Evolutionary conservation across 2,113 vertebrate genomes (phyloP), one percentile per base, ranked within the genome.

Genomic region (Gnathonemus echidnorhynchus): DNA sequence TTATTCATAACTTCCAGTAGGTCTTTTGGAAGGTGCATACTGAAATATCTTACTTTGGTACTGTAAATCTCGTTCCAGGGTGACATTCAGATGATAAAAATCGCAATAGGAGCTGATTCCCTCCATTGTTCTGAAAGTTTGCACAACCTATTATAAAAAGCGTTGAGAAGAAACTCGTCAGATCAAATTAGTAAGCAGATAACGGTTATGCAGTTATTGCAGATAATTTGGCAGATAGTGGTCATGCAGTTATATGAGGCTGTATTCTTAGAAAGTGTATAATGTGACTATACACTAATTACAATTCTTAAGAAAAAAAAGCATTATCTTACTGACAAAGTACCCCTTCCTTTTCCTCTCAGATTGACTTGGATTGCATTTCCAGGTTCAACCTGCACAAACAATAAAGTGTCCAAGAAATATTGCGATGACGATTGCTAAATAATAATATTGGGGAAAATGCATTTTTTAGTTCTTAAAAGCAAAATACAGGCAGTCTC

Each of bases 61-160:
- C 1, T 31, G 9, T 19, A 93, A 48, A 24, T 93, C 92, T 45
- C 93, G 90, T 27, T 92, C 91, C 88, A 94, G 83, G n/a, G 13
- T 87, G 31, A 94, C 91, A 62, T 45, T 91, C 49, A 94, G 90
- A 31, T 88, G 19, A 48, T 91, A 93, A 5, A 90, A 62, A 49
- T 92, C 90, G 90, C 93, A 94, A 53, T 88, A 13, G 0, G 90
- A 88, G 62, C 89, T 89, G 1, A 90, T 88, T 53, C 66, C 91
- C 24, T 90, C 90, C 90, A 94, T 84, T 42, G 92, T 89, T 80
- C 92, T 91, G 62, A 93, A 94, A 1, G 74, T 92, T n/a, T 94
- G 92, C 19, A 91, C 27, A 80, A 94, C 13, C 93, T 94, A 66
- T 50, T 31, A 17, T 45, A 70, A 50, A 35, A 9, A 86, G 19